Conservation (phyloP, 2,888 invertebrate genomes). For the Dinocampus coccinellae region DNA sequence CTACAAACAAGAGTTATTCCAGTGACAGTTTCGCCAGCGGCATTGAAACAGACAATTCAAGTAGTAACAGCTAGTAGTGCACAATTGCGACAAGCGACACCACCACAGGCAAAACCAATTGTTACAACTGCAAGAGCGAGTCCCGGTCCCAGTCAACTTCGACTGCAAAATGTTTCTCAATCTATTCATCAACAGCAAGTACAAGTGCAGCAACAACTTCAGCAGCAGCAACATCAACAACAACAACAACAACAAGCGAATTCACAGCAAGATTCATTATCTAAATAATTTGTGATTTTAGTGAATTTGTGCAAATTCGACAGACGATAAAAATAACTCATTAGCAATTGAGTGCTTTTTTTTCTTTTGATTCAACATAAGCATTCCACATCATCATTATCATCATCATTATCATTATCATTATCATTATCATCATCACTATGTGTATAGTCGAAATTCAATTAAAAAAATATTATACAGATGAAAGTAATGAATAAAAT, state of each 20-base stretch:
- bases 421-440: no score
- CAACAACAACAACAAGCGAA: slow-evolving; percentile 50
- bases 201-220: slow-evolving; percentile 46
- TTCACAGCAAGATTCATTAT: slow-evolving; percentile 61
- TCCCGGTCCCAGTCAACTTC: slow-evolving; percentile 73
- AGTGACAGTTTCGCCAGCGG: slow-evolving; percentile 70
- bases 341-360: not conserved
- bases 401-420: no score
- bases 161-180: slow-evolving; percentile 75
- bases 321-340: not conserved
- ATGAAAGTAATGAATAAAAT: no score
- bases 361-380: not conserved
- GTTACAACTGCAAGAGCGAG: slow-evolving; percentile 71
- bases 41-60: slow-evolving; percentile 75
- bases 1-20: slow-evolving; percentile 77
- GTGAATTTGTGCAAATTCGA: not conserved
- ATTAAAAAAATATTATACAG: no score
- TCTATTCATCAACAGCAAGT: slow-evolving; percentile 72
- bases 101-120: slow-evolving; percentile 61
- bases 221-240: slow-evolving; percentile 51
- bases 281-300: slow-evolving; percentile 11
- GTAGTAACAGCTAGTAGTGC: slow-evolving; percentile 68
- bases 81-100: slow-evolving; percentile 67
- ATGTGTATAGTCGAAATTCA: no score
- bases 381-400: slow-evolving; percentile 3